These are phyloP conservation scores for Aramus guarauna DNA, from an alignment of 2,113 vertebrate genomes.

Conservation along the genomic window DNA sequence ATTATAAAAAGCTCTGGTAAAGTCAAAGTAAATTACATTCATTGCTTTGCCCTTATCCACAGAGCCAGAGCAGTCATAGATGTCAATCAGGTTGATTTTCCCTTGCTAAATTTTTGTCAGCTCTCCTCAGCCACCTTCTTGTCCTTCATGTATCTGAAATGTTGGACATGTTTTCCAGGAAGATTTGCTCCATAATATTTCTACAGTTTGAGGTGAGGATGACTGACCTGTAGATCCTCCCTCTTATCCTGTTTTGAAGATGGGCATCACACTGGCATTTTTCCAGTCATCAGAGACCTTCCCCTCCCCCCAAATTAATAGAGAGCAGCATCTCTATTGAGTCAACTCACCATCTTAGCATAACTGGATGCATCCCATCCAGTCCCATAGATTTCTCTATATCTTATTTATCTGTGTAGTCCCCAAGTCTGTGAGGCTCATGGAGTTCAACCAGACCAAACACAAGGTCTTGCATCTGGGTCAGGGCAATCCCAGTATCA, in stretches of 20 bases:
- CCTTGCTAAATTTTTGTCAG: neutral
- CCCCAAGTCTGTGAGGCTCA: neutral
- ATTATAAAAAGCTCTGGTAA: neutral
- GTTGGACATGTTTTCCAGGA: neutral
- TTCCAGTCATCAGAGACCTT: neutral
- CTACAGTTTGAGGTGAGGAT: neutral
- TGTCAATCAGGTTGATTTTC: neutral
- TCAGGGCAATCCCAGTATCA: neutral
- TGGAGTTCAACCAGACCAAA: neutral
- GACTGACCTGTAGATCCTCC: neutral
- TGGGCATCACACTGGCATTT: neutral
- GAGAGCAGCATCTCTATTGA: neutral
- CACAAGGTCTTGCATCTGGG: neutral
- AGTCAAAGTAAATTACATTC: neutral
- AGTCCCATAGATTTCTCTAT: neutral
- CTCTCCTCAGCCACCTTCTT: neutral
- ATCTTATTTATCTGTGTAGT: neutral
- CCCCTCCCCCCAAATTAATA: neutral
- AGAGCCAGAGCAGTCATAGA: neutral
- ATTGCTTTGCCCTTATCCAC: neutral
- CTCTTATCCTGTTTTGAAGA: neutral
- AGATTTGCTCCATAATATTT: neutral
- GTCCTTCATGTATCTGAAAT: neutral
- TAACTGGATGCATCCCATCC: neutral
- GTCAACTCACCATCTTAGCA: neutral